Evolutionary conservation across 2,888 invertebrate genomes (phyloP).

Genomic region (Polydrusus cervinus): DNA sequence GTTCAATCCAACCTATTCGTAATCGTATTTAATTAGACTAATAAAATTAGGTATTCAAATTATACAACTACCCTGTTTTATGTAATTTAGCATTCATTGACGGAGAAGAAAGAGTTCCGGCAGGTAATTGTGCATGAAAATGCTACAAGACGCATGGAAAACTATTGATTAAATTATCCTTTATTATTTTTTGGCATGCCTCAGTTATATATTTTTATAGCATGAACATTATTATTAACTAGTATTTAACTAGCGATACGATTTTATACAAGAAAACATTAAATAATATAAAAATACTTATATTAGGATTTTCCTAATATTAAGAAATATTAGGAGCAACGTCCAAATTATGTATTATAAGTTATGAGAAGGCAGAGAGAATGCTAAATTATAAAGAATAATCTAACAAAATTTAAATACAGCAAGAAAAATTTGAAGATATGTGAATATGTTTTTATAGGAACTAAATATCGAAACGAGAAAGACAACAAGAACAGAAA

Average conservation of each 20-base stretch:
- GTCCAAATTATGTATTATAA: too few species aligned
- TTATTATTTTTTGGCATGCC: slow-evolving; percentile 45
- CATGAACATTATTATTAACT: not conserved
- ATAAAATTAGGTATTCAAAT: slow-evolving; percentile 9
- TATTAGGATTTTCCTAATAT: not conserved
- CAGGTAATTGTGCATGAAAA: slow-evolving; percentile 74
- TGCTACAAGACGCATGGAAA: slow-evolving; percentile 57
- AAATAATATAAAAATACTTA: not conserved
- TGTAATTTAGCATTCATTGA: slow-evolving; percentile 76
- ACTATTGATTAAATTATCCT: slow-evolving; percentile 20
- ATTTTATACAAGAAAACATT: not conserved
- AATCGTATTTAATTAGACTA: slow-evolving; percentile 2
- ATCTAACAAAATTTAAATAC: too few species aligned
- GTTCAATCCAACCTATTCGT: not conserved
- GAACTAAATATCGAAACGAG: too few species aligned
- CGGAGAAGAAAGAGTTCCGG: slow-evolving; percentile 80
- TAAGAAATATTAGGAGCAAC: too few species aligned
- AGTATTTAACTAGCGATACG: not conserved
- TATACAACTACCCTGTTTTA: slow-evolving; percentile 29
- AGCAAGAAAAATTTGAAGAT: too few species aligned
- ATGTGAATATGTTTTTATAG: too few species aligned
- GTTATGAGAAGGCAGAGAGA: too few species aligned
- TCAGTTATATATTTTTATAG: slow-evolving; percentile 12
- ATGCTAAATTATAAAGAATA: too few species aligned
- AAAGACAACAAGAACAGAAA: too few species aligned